Base-by-base conservation (phyloP, 2,888 invertebrate genomes). In the Rhodophaea formosa region DNA sequence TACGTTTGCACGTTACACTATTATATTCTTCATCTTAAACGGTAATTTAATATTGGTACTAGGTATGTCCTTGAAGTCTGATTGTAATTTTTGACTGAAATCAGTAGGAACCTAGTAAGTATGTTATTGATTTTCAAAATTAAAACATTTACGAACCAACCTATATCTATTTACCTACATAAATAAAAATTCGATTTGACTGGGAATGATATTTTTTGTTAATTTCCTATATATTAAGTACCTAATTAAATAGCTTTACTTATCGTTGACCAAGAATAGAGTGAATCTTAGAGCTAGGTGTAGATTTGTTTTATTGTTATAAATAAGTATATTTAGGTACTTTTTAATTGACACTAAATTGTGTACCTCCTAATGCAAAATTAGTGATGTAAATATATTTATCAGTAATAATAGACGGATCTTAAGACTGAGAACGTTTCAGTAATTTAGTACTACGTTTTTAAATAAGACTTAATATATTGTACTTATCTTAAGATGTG, bases 331-430 rank as follows among this genome's bases (percentile, higher is more conserved):
- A 35, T 10, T 30, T 10, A 30, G 1, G 47, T 35, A 53, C 44
- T 57, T 57, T 57, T 57, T 43, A 49, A 39, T 51, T 42, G 7
- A 39, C 14, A 46, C 12, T 39, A 16, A 35, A 32, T 35, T 39
- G 39, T 55, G 30, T 54, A 62, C 59, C 58, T 67, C 68, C 68
- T 64, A 65, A 68, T 47, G 63, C 68, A 70, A 66, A 69, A 65
- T 62, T 65, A 67, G 60, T 59, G 39, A 53, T 70, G 69, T 75
- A 74, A 62, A 68, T 59, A 65, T 64, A 70, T 70, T 67, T 58
- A 67, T 64, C 66, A 72, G 79, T 80, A 77, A 81, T 86, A 86
- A 86, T 85, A 84, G 83, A 86, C 84, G 82, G 86, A 86, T 85
- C 85, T 86, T 86, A 84, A 87, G 86, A 86, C 85, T 85, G 86